Conservation (phyloP, 2,888 invertebrate genomes). For the Geophilus truncorum region DNA sequence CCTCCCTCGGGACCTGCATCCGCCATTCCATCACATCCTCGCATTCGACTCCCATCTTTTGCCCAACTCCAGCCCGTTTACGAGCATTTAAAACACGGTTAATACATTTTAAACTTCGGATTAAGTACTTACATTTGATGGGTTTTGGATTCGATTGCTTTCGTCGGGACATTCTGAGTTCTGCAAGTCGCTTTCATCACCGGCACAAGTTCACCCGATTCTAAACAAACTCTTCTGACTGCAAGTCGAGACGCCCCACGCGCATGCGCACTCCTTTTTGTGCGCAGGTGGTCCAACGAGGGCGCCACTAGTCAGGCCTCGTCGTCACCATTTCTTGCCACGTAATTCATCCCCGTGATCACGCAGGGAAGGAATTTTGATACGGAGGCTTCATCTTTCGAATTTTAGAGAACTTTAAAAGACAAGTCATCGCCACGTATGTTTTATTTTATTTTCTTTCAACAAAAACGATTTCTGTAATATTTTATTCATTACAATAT, state of each 20-base stretch:
- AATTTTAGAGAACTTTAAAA: background rate
- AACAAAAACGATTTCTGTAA: background rate
- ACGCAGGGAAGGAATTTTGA: background rate
- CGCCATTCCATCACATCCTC: slow-evolving; percentile 34
- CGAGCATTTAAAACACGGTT: background rate
- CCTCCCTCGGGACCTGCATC: slow-evolving; percentile 30
- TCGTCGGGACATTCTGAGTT: slow-evolving; percentile 32
- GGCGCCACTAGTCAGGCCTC: background rate
- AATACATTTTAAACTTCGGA: background rate
- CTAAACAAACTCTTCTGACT: slow-evolving; percentile 27
- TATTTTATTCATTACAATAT: background rate
- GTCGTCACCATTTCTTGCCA: background rate
- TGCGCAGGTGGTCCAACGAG: slow-evolving; percentile 30
- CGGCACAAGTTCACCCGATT: slow-evolving; percentile 32
- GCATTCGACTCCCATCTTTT: slow-evolving; percentile 20
- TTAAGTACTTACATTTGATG: slow-evolving; percentile 29
- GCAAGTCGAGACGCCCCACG: slow-evolving; percentile 13
- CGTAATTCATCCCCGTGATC: background rate
- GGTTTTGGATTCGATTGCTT: slow-evolving; percentile 33
- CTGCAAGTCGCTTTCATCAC: slow-evolving; percentile 29
- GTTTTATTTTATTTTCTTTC: background rate
- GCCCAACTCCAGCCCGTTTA: background rate
- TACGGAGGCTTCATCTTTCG: background rate
- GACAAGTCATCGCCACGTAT: background rate
- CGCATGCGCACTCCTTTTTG: slow-evolving; percentile 32